Evolutionary conservation across 1,140 invertebrate genomes (phyloP).

Genomic region (Muscidifurax raptorellus): DNA sequence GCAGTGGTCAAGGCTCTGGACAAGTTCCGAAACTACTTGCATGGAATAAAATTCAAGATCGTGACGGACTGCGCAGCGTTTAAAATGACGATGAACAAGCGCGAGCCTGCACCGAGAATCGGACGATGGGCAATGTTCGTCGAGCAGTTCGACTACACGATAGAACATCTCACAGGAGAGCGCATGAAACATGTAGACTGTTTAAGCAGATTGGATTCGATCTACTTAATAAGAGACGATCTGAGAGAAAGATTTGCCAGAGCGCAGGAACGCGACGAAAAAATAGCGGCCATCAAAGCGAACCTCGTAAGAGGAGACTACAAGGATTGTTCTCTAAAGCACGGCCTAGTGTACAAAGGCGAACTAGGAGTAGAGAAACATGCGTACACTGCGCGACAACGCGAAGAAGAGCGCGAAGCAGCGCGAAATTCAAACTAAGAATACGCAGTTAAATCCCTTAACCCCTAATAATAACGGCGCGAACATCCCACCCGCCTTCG

Average conservation of each 20-base stretch:
- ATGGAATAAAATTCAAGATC: slow-evolving; percentile 66
- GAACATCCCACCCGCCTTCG: too few species aligned
- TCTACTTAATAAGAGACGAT: not conserved
- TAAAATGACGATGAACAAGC: slow-evolving; percentile 59
- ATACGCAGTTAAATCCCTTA: too few species aligned
- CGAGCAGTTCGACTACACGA: slow-evolving; percentile 59
- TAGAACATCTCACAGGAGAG: slow-evolving; percentile 57
- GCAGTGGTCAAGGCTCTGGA: slow-evolving; percentile 63
- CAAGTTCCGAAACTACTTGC: slow-evolving; percentile 69
- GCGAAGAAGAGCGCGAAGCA: too few species aligned
- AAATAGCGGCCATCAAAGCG: slow-evolving; percentile 21
- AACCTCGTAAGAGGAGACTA: slow-evolving; percentile 1
- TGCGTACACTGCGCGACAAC: too few species aligned
- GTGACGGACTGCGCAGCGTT: slow-evolving; percentile 68
- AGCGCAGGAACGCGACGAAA: slow-evolving; percentile 41
- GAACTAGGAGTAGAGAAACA: too few species aligned
- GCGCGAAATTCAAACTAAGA: too few species aligned
- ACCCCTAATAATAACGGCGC: too few species aligned
- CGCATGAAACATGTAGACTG: slow-evolving; percentile 63
- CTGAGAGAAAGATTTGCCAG: slow-evolving; percentile 7
- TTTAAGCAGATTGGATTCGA: slow-evolving; percentile 58
- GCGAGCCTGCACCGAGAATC: slow-evolving; percentile 59
- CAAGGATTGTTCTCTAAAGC: slow-evolving; percentile 43
- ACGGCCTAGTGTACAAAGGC: too few species aligned
- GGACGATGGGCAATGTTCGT: slow-evolving; percentile 64